Evolutionary conservation across 2,797 vertebrate species (phyloP), one percentile per base, ranked within the genome.

Genomic region (Gastrophryne carolinensis): DNA sequence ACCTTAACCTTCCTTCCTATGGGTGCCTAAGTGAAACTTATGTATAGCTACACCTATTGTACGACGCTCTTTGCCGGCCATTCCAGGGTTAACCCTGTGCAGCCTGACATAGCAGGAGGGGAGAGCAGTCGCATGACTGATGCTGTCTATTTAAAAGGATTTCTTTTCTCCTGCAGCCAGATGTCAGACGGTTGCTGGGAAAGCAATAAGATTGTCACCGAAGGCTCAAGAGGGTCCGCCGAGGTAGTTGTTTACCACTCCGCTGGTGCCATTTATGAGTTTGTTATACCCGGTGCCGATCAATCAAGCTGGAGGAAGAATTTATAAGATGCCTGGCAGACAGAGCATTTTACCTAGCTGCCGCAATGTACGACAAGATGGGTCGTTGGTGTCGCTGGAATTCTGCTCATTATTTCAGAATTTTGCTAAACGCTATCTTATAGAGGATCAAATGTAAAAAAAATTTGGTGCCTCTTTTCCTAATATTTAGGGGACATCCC

Each of bases 261-360:
- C 3, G 12, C 11, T 30, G 15, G 13, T 34, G 50, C 27, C 35
- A 50, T 56, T 73, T 65, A 56, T 56, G 62, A 57, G 24, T 30
- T 47, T 47, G 49, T 73, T 54, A 41, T 47, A 24, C 50, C 21
- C 3, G 54, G 44, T 15, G 23, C 41, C 13, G 26, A 68, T 67
- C 63, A 60, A 58, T 67, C 53, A 67, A 26, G 15, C 17, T 9
- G 19, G 23, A 50, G 29, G 11, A 60, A 24, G 26, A 57, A 27
- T 60, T 65, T 66, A 65, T 66, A 57, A 52, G 62, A 49, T 63
- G 52, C 73, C 53, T 29, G 73, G 52, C 32, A 37, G 35, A 50
- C 8, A 35, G 17, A 26, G 23, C 37, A 54, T 29, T 19, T 47
- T 39, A 47, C 17, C 23, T n/a, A 24, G 5, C 29, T 30, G 47